Base-by-base conservation (phyloP, 2,888 invertebrate species). In the Zygaena filipendulae region DNA sequence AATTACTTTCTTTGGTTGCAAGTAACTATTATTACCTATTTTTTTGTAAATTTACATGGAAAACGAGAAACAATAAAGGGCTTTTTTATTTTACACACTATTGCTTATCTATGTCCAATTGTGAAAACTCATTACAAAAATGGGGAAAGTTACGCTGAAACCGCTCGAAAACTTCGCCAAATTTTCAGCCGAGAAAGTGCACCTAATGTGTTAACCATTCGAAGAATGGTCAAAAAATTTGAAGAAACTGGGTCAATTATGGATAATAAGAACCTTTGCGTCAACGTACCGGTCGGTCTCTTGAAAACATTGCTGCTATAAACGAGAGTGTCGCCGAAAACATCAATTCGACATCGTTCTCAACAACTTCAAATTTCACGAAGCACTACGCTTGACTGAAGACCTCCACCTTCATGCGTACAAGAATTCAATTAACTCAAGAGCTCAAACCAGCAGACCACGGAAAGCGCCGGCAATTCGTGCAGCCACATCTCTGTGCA, bases 381-480 rank as follows among this genome's bases (percentile, higher is more conserved):
- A 32, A 23, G 16, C 28, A 28, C 28, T 23, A 23, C 28, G 9
- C 20, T 22, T 11, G 25, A 25, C 14, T 4, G 21, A 30, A 25
- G n/a, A n/a, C n/a, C n/a, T n/a, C n/a, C n/a, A 23, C 13, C 30
- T 22, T 25, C 22, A 25, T 18, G 3, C 13, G 25, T 30, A 22
- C 18, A 30, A 33, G n/a, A n/a, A n/a, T n/a, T n/a, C n/a, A n/a
- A n/a, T n/a, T n/a, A 30, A 36, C 25, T 33, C 29, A 26, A 25
- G 32, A 34, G 29, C 31, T 34, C 21, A 29, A 39, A 23, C 16
- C 25, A n/a, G 23, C 33, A 20, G 34, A 30, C 20, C 29, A n/a
- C n/a, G n/a, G n/a, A 32, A 24, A 29, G 29, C 28, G 30, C 31
- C 35, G 36, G 32, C 25, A 29, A 26, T 33, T 32, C 32, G 28